Evolutionary conservation across 2,113 vertebrate species (phyloP).

Genomic region (Microcebus murinus): DNA sequence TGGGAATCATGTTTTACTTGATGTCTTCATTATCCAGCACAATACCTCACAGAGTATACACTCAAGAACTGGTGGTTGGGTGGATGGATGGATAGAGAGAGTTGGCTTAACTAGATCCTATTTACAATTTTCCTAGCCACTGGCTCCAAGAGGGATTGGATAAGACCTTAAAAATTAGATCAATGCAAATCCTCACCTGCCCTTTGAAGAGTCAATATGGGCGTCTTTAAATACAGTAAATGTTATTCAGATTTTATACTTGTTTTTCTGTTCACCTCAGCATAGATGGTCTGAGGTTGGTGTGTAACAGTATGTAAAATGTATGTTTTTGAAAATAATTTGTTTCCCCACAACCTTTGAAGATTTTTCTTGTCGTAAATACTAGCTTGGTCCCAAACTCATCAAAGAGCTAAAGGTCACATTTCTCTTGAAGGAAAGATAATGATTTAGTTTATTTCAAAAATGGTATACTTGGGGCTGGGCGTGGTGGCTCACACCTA

Average conservation of each 20-base stretch:
- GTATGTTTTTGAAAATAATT: constrained; percentile 68
- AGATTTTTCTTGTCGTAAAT: constrained; percentile 39
- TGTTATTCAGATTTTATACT: constrained; percentile 59
- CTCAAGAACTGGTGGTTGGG: not conserved
- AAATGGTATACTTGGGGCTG: not conserved
- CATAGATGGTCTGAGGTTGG: not conserved
- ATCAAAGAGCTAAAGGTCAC: not conserved
- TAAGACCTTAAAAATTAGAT: not conserved
- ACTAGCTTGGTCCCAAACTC: not conserved
- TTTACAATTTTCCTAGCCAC: not conserved
- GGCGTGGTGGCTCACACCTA: no score
- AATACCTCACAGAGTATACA: constrained; percentile 45
- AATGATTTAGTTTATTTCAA: constrained; percentile 37
- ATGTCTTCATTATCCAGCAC: constrained; percentile 3
- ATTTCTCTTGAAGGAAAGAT: constrained; percentile 6
- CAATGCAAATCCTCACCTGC: constrained; percentile 28
- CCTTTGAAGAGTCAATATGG: not conserved
- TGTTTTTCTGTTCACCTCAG: constrained; percentile 49
- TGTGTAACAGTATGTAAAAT: constrained; percentile 29
- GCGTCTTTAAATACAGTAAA: constrained; percentile 42
- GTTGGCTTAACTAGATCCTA: not conserved
- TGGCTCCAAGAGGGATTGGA: not conserved
- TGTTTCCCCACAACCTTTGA: constrained; percentile 21
- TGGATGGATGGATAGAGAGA: not conserved
- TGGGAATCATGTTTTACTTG: constrained; percentile 16